Evolutionary conservation across 2,113 vertebrate species (phyloP).

Genomic region (Lampris megalopsis): DNA sequence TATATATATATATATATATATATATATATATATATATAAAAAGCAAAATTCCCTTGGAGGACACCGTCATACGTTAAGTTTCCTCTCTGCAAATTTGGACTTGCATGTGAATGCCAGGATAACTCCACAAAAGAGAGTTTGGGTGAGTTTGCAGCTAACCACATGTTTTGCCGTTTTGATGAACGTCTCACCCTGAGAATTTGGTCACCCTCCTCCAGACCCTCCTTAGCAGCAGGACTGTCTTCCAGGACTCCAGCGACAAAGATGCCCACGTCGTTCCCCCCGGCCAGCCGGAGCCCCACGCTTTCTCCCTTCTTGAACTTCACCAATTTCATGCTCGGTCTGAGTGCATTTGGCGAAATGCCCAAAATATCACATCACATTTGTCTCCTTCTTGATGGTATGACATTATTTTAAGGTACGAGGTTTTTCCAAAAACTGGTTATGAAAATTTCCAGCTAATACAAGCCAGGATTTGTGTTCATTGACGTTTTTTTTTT

Average conservation of each 20-base stretch:
- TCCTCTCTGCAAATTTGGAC: no score
- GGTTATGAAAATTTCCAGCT: neutral
- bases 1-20: no score
- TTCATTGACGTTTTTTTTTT: neutral
- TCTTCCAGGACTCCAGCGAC: constrained; percentile 97
- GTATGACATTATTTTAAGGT: neutral
- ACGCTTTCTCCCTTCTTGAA: constrained; percentile 99
- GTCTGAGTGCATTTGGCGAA: constrained; percentile 81
- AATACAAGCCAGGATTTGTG: constrained; percentile 7
- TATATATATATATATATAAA: no score
- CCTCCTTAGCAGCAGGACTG: constrained; percentile 98
- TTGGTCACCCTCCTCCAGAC: constrained; percentile 98
- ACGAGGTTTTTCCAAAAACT: constrained; percentile 15
- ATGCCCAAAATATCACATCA: constrained; percentile 6
- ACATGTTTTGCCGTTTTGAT: neutral
- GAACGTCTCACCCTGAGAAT: constrained; percentile 95
- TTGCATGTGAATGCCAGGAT: no score
- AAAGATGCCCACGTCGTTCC: constrained; percentile 98
- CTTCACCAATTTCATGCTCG: constrained; percentile 99
- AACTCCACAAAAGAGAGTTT: neutral
- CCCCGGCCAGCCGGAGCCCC: constrained; percentile 96
- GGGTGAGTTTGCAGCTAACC: neutral
- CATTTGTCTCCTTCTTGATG: neutral
- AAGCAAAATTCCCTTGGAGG: neutral
- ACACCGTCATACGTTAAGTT: no score